Percentiles rank a stretch among this genome's conserved stretches.
phyloP scores from a whole-genome alignment of 1,140 invertebrate genomes.

The Cheumatopsyche charites region DNA sequence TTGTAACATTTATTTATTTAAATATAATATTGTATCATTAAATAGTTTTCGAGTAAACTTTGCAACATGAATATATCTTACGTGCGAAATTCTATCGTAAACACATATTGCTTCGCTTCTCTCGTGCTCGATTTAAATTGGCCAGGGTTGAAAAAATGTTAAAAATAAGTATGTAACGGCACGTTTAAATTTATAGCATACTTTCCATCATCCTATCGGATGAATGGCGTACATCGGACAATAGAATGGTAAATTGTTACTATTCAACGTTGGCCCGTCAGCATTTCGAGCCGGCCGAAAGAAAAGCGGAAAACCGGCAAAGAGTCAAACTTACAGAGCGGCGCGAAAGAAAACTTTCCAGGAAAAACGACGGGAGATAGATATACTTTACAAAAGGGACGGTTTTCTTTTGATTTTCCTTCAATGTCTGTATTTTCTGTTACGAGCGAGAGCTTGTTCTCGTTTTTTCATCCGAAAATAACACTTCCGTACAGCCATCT shows the following conservation, averaged over 20 bases:
- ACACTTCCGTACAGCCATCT: too few species aligned
- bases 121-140: too few species aligned
- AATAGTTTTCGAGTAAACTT: too few species aligned
- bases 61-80: too few species aligned
- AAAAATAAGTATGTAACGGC: neutral
- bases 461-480: too few species aligned
- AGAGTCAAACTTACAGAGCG: too few species aligned
- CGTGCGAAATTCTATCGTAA: too few species aligned
- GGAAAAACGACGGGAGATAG: neutral
- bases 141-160: neutral
- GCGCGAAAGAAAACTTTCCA: conserved; percentile 24
- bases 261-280: neutral
- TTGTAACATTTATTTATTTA: too few species aligned
- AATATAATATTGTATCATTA: too few species aligned
- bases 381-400: conserved; percentile 22
- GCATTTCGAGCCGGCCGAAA: neutral
- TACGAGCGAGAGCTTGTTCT: too few species aligned
- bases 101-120: too few species aligned
- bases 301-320: conserved; percentile 6
- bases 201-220: conserved; percentile 17
- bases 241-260: conserved; percentile 34
- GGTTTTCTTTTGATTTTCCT: conserved; percentile 22
- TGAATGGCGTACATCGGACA: conserved; percentile 23
- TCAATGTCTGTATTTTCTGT: neutral
- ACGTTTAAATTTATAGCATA: neutral